Percentiles rank a stretch among this genome's conserved stretches.
Evolutionary conservation across 2,797 vertebrate genomes (phyloP).

Genomic region (Mormyrus proboscirostris): DNA sequence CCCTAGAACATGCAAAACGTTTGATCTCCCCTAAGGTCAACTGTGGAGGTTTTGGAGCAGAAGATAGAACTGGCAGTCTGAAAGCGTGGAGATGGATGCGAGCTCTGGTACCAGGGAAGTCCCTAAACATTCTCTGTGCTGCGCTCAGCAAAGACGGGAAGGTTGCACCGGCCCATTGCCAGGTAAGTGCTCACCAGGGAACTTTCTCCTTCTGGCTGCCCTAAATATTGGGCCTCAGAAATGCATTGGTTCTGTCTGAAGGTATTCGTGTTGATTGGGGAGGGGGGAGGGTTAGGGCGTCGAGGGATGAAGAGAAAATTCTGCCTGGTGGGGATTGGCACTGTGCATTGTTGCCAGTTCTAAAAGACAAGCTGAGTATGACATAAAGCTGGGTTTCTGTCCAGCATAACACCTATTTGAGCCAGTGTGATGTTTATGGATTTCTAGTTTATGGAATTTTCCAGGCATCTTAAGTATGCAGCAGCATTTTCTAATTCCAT

Average conservation of each 20-base stretch:
- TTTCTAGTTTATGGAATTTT: background rate
- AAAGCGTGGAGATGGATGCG: background rate
- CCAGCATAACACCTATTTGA: background rate
- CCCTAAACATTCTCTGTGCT: background rate
- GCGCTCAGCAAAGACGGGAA: background rate
- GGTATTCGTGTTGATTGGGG: background rate
- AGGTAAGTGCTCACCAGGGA: background rate
- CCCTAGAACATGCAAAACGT: background rate
- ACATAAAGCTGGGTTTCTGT: background rate
- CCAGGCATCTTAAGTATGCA: background rate
- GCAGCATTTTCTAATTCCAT: background rate
- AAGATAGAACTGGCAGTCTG: background rate
- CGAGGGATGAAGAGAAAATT: background rate
- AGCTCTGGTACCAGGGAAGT: background rate
- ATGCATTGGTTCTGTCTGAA: background rate
- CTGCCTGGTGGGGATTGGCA: background rate
- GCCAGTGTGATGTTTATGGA: background rate
- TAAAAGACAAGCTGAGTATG: background rate
- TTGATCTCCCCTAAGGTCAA: background rate
- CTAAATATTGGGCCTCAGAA: constrained; percentile 7
- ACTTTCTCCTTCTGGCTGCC: constrained; percentile 15
- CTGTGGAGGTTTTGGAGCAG: constrained; percentile 5
- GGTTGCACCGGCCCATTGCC: background rate
- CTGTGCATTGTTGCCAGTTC: background rate
- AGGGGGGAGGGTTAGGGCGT: background rate